Evolutionary conservation across 2,797 vertebrate genomes (phyloP).

Genomic region (Delichon dasypus): DNA sequence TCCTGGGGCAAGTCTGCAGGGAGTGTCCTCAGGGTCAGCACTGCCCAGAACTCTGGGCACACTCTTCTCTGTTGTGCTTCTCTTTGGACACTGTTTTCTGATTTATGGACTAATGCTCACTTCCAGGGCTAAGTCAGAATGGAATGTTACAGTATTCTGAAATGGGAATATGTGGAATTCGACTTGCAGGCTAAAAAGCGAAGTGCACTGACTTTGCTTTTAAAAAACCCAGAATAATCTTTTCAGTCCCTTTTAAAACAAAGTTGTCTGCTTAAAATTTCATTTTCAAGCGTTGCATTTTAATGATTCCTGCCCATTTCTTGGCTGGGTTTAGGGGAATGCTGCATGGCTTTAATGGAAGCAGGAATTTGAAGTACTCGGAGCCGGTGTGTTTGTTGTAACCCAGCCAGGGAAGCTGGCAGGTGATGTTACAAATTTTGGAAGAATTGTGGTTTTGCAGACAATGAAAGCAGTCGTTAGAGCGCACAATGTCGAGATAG

Average conservation of each 20-base stretch:
- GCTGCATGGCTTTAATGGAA: neutral
- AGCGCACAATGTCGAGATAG: neutral
- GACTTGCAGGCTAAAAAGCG: neutral
- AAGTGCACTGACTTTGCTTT: neutral
- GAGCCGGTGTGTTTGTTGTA: rapidly evolving
- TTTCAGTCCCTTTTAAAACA: neutral
- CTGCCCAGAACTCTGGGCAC: neutral
- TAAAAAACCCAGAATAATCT: neutral
- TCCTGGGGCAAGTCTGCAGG: neutral
- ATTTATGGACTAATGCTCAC: neutral
- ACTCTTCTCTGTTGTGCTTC: neutral
- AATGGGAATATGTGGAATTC: neutral
- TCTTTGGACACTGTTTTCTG: neutral
- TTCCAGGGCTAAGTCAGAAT: neutral
- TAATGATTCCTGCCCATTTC: neutral
- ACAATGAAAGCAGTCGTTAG: neutral
- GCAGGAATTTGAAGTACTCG: neutral
- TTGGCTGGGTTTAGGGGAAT: neutral
- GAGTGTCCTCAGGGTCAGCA: neutral
- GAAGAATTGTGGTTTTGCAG: slow-evolving; percentile 39
- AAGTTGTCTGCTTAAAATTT: neutral
- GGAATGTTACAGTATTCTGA: neutral
- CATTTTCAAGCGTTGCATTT: rapidly evolving
- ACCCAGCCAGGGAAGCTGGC: slow-evolving; percentile 32
- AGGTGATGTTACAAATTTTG: slow-evolving; percentile 24